A percentile compares a stretch with the other conserved stretches of the same genome.
phyloP scores from a whole-genome alignment of 2,888 invertebrate species.

The Ligdia adustata region DNA sequence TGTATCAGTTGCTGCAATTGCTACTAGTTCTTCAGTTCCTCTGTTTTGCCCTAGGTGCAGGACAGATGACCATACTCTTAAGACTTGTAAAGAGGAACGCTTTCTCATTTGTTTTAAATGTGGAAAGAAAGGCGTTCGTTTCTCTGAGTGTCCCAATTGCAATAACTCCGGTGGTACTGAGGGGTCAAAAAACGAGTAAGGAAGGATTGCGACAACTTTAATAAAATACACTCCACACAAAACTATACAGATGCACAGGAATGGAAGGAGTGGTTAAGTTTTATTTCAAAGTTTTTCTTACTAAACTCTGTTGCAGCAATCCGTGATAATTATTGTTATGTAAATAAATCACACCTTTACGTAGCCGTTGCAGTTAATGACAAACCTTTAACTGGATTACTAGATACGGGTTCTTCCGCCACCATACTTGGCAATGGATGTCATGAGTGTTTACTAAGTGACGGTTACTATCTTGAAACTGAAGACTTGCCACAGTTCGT shows the following conservation, averaged over 20 bases:
- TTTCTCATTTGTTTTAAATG: constrained; percentile 16
- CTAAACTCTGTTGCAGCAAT: not conserved
- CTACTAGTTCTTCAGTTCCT: not conserved
- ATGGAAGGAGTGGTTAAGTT: not conserved
- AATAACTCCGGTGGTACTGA: not conserved
- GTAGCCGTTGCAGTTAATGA: not conserved
- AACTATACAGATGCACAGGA: no score
- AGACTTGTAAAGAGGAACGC: not conserved
- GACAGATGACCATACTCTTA: not conserved
- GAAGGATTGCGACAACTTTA: constrained; percentile 5
- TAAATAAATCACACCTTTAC: not conserved
- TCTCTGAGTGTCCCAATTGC: constrained; percentile 5
- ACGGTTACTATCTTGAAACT: not conserved
- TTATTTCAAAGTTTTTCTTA: not conserved
- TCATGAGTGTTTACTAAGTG: not conserved
- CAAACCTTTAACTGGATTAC: not conserved
- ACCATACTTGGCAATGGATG: constrained; percentile 9
- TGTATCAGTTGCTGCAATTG: not conserved
- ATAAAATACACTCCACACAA: no score
- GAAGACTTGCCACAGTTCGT: not conserved
- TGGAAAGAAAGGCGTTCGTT: constrained; percentile 5
- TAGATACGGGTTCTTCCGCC: constrained; percentile 5
- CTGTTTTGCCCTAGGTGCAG: constrained; percentile 14
- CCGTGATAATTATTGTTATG: not conserved
- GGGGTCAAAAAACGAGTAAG: constrained; percentile 10